phyloP scores from a whole-genome alignment of 2,888 invertebrate species.

The Coelinius sp. region DNA sequence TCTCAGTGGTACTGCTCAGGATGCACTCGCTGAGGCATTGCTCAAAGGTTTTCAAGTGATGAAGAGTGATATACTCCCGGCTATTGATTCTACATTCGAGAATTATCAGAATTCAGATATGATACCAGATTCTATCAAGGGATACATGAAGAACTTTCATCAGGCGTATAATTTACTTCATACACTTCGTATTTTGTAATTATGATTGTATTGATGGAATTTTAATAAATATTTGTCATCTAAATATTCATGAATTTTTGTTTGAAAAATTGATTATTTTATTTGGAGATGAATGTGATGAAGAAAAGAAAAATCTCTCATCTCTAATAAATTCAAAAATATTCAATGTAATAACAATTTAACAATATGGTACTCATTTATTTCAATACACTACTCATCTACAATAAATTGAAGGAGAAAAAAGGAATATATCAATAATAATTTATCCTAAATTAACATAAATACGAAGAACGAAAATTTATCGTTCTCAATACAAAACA shows the following conservation, averaged over 20 bases:
- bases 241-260: not conserved
- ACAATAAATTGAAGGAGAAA: not conserved
- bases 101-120: constrained; percentile 22
- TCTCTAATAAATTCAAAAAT: no score
- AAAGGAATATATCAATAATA: not conserved
- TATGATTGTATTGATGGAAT: not conserved
- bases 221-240: not conserved
- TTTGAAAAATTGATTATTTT: not conserved
- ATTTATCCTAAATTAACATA: not conserved
- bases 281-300: no score
- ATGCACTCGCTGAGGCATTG: not conserved
- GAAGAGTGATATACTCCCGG: constrained; percentile 45
- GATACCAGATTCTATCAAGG: constrained; percentile 38
- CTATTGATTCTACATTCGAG: constrained; percentile 39
- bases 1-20: constrained; percentile 35
- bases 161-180: constrained; percentile 43
- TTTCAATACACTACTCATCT: not conserved
- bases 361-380: not conserved
- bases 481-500: constrained; percentile 26
- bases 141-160: constrained; percentile 37
- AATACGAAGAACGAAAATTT: not conserved
- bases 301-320: no score
- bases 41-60: constrained; percentile 27
- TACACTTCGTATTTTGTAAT: constrained; percentile 39
- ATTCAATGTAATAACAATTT: not conserved